These are phyloP conservation scores for Myotis lucifugus DNA, from an alignment of 2,113 vertebrate species.

Conservation along the genomic window DNA sequence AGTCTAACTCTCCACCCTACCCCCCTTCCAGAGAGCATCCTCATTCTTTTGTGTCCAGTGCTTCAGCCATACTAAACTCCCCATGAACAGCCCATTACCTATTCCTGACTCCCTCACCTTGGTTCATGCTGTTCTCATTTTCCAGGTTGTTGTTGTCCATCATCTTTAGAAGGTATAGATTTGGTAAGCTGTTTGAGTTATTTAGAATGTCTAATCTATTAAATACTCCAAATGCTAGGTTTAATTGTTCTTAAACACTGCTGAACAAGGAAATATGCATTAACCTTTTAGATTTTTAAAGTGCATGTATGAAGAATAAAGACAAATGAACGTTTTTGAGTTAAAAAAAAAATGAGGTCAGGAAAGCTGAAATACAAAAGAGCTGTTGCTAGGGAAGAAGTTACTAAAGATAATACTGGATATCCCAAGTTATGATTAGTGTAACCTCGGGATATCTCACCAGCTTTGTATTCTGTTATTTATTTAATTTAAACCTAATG, in stretches of 20 bases:
- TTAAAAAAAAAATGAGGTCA: neutral
- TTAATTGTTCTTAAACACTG: conserved; percentile 1
- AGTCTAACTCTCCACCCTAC: neutral
- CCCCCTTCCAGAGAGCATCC: neutral
- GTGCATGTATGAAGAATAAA: neutral
- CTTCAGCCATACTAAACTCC: neutral
- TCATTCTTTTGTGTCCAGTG: neutral
- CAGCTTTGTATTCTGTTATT: conserved; percentile 53
- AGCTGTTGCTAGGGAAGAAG: neutral
- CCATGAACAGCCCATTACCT: neutral
- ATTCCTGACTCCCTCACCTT: neutral
- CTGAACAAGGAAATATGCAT: neutral
- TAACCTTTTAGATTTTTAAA: neutral
- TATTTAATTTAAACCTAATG: conserved; percentile 73
- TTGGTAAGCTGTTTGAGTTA: neutral
- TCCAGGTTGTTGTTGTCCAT: neutral
- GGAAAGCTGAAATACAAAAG: conserved; percentile 24
- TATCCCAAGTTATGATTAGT: neutral
- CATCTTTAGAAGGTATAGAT: neutral
- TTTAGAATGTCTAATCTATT: neutral
- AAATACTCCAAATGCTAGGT: neutral
- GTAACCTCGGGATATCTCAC: neutral
- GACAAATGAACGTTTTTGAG: neutral
- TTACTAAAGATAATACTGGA: neutral
- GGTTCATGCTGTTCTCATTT: neutral